Evolutionary conservation across 2,113 vertebrate genomes (phyloP).

Genomic region (Semicossyphus pulcher): DNA sequence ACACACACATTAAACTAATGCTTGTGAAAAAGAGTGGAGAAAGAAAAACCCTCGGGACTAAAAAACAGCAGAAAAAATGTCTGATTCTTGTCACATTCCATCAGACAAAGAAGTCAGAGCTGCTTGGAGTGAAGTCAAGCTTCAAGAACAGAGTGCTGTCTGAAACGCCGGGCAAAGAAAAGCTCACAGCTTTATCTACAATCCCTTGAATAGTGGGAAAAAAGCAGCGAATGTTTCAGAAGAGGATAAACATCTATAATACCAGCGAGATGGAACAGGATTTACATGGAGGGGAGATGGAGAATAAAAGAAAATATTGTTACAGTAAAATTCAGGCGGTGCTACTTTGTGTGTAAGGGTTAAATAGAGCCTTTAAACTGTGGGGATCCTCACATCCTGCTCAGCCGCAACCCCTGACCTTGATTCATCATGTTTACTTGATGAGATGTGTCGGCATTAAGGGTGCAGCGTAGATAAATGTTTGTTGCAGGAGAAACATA

Average conservation of each 20-base stretch:
- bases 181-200: constrained; percentile 33
- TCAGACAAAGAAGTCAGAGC: constrained; percentile 64
- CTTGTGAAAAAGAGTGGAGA: not conserved
- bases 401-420: constrained; percentile 39
- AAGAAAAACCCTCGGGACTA: constrained; percentile 19
- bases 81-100: constrained; percentile 72
- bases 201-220: constrained; percentile 12
- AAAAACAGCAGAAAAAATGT: constrained; percentile 29
- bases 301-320: constrained; percentile 38
- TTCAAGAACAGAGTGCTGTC: constrained; percentile 35
- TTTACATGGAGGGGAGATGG: constrained; percentile 12
- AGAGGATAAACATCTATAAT: constrained; percentile 47
- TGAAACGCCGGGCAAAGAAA: constrained; percentile 1
- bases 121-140: constrained; percentile 57
- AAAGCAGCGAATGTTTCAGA: constrained; percentile 14
- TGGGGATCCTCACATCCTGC: constrained; percentile 32
- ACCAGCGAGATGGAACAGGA: constrained; percentile 48
- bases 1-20: constrained; percentile 1
- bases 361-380: constrained; percentile 18
- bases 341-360: constrained; percentile 12
- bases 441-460: not conserved
- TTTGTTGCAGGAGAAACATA: no score
- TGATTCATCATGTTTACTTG: constrained; percentile 9
- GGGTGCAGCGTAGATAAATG: no score
- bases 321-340: not conserved